Conservation (phyloP, 2,797 vertebrate genomes). For the Hybognathus amarus region DNA sequence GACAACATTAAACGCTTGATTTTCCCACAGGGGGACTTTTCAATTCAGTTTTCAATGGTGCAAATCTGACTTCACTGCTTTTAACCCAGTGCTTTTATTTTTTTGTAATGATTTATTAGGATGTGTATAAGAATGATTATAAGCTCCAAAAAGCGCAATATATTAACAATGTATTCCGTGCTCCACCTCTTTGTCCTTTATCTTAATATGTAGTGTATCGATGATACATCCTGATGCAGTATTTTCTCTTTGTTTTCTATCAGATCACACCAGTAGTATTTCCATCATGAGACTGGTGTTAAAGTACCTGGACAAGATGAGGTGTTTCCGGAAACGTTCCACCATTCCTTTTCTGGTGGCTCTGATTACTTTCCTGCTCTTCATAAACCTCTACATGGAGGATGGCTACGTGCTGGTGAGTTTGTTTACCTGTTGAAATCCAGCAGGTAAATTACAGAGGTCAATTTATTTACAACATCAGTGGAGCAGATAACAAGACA, state of each 20-base stretch:
- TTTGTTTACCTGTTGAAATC: conserved; percentile 45
- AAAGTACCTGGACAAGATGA: conserved; percentile 96
- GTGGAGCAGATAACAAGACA: conserved; percentile 44
- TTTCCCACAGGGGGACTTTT: too few species aligned
- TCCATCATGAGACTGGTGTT: conserved; percentile 80
- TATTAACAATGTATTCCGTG: background rate
- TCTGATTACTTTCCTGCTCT: conserved; percentile 92
- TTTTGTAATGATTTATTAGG: background rate
- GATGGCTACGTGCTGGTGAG: conserved; percentile 95
- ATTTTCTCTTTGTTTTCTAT: conserved; percentile 37
- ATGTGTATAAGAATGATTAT: background rate
- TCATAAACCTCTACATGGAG: conserved; percentile 96
- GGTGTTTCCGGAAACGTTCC: conserved; percentile 95
- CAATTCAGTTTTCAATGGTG: background rate
- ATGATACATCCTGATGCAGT: background rate
- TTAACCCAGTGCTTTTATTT: background rate
- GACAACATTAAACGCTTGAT: too few species aligned
- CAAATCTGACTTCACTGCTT: background rate
- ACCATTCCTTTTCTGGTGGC: conserved; percentile 91
- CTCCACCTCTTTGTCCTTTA: background rate
- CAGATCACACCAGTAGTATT: conserved; percentile 70
- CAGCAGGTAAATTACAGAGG: conserved; percentile 32
- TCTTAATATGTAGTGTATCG: background rate
- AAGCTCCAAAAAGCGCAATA: background rate
- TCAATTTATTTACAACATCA: conserved; percentile 39